Base-by-base conservation (phyloP, 2,888 invertebrate species). In the Oligia strigilis region DNA sequence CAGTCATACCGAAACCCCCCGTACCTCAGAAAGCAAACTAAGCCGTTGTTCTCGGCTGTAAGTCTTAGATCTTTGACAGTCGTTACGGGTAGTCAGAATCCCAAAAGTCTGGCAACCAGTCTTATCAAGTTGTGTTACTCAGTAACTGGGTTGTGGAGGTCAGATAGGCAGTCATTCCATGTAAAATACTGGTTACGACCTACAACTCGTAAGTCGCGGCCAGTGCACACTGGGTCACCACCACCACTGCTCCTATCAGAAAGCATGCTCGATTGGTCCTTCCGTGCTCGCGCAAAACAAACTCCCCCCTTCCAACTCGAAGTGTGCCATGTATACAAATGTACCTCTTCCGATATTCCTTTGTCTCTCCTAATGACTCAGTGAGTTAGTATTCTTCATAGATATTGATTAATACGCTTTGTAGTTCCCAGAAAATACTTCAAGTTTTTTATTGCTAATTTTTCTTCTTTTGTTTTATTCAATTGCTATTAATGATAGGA, bases 311-410 rank as follows among this genome's bases (percentile, higher is more conserved):
- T 64, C 60, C 1, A 43, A 55, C 13, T 55, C 4, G 5, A 78
- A 86, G 77, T 86, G 72, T 83, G 86, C 72, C 77, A 49, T 75
- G 80, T 77, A 72, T 87, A 84, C 74, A 75, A 77, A 88, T 81
- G 67, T 60, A 72, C 60, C 55, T 70, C n/a, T 75, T 72, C 58
- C 14, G 65, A 77, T 71, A 86, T 73, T 49, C 77, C 64, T 84
- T 72, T 70, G 69, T 86, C 78, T 72, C 76, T 29, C 11, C 65
- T 72, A 75, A 72, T 78, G 65, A 70, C 60, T 86, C 55, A 76
- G 29, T 58, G 17, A 40, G 23, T 83, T 67, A 83, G 58, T 78
- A 76, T 75, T 67, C 69, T 64, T 71, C 55, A 69, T 77, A 77
- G 40, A 52, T 73, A 83, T 70, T 75, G 67, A 80, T 77, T 75